Evolutionary conservation across 2,113 vertebrate species (phyloP), one percentile per base, ranked within the genome.

Genomic region (Cephalopholis sonnerati): DNA sequence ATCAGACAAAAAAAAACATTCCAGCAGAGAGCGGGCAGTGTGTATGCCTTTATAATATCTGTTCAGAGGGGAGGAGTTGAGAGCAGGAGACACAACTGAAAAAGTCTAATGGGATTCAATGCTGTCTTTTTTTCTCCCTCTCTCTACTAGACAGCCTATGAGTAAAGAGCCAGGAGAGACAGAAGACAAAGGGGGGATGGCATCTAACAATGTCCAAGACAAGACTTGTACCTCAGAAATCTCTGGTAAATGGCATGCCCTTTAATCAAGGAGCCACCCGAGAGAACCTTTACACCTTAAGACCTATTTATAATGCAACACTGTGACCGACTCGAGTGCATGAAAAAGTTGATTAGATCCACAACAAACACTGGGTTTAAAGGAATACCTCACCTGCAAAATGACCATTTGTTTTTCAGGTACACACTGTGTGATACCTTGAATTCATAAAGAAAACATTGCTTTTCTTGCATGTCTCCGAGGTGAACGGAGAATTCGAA

Each of bases 191-290:
- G 36, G n/a, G 13, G 8, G 51, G 39, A 7, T 65, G 51, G 27
- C 62, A 62, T 82, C 36, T n/a, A 80, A 71, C 76, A 89, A 72
- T 78, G 81, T 84, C 82, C 41, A 29, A 53, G 57, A 59, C 74
- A 81, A 81, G 22, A 79, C 84, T 70, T 83, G 82, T 77, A 87
- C 68, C 72, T 64, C 51, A 69, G 59, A 83, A 55, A 82, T 59
- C 4, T 12, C 44, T 74, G n/a, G 54, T 84, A 87, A 90, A 89
- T 86, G 87, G 50, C 82, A 81, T 83, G 74, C 63, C 84, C 54
- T 90, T 91, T 87, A 87, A 88, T 91, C 83, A 90, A 76, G 67
- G 41, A 78, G 62, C 84, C 66, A 74, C 79, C 68, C 84, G 77
- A 59, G 75, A 84, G 36, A 74, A 81, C 76, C 83, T 79, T 81